Evolutionary conservation across 2,888 invertebrate genomes (phyloP).

Genomic region (Dryomyza anilis): DNA sequence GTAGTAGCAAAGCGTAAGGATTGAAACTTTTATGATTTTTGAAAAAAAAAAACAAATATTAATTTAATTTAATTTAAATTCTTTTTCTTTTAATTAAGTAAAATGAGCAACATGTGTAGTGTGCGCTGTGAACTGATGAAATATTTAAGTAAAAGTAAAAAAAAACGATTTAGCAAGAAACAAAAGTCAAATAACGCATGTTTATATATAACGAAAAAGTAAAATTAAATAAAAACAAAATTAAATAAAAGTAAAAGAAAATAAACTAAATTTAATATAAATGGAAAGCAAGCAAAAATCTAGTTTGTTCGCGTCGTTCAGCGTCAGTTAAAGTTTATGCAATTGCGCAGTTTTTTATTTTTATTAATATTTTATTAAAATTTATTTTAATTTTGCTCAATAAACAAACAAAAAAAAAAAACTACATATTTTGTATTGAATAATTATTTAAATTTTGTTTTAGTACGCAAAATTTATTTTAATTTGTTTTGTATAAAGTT

Average conservation of each 20-base stretch:
- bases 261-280: neutral
- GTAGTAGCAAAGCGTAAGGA: neutral
- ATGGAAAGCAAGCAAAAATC: neutral
- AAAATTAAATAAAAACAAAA: neutral
- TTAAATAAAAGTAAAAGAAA: neutral
- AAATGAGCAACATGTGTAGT: neutral
- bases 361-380: too few species aligned
- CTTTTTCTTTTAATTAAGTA: constrained; percentile 16
- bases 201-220: neutral
- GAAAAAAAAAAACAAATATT: constrained; percentile 4
- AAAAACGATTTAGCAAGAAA: neutral
- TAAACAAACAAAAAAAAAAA: too few species aligned
- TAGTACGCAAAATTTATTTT: too few species aligned
- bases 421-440: too few species aligned
- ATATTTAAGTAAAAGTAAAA: constrained; percentile 19
- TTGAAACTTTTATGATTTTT: constrained; percentile 10
- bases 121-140: constrained; percentile 14
- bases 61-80: too few species aligned
- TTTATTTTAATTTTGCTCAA: too few species aligned
- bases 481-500: too few species aligned
- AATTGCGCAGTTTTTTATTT: neutral
- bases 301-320: neutral
- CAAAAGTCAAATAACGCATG: too few species aligned
- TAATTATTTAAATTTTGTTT: too few species aligned
- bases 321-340: neutral